A percentile compares a stretch with the other conserved stretches of the same genome.
Evolutionary conservation across 2,113 vertebrate genomes (phyloP).

Genomic region (Pungitius pungitius): DNA sequence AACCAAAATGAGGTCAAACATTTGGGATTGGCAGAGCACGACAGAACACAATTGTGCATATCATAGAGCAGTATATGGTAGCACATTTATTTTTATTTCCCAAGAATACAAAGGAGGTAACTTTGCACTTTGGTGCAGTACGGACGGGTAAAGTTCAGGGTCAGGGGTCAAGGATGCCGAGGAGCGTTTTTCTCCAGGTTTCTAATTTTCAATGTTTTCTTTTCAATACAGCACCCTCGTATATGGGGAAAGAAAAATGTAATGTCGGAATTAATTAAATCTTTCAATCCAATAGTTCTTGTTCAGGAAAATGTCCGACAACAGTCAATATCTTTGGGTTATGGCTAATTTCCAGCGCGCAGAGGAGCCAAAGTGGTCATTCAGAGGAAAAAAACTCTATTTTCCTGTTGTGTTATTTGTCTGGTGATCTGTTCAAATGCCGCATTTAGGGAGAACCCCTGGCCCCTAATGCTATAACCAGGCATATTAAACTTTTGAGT

Average conservation of each 20-base stretch:
- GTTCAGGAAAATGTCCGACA: not conserved
- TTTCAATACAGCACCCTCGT: not conserved
- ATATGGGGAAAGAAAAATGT: not conserved
- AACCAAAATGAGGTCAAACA: slow-evolving; percentile 49
- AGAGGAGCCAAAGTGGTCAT: not conserved
- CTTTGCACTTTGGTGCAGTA: not conserved
- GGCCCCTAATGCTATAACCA: not conserved
- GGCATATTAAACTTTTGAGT: not conserved
- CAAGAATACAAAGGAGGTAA: slow-evolving; percentile 26
- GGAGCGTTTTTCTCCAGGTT: slow-evolving; percentile 13
- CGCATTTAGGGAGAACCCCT: not conserved
- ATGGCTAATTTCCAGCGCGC: not conserved
- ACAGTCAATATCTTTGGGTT: not conserved
- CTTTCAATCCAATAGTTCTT: not conserved
- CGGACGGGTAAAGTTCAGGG: not conserved
- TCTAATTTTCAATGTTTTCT: slow-evolving; percentile 33
- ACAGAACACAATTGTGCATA: slow-evolving; percentile 15
- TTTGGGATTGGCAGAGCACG: slow-evolving; percentile 18
- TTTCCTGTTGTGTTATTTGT: not conserved
- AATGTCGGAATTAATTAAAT: no score
- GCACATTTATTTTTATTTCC: slow-evolving; percentile 23
- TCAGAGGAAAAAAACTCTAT: not conserved
- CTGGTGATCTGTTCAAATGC: not conserved
- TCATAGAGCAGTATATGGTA: not conserved
- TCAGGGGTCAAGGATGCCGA: slow-evolving; percentile 43